phyloP scores from a whole-genome alignment of 2,888 invertebrate genomes.

The Drosophila mimetica region DNA sequence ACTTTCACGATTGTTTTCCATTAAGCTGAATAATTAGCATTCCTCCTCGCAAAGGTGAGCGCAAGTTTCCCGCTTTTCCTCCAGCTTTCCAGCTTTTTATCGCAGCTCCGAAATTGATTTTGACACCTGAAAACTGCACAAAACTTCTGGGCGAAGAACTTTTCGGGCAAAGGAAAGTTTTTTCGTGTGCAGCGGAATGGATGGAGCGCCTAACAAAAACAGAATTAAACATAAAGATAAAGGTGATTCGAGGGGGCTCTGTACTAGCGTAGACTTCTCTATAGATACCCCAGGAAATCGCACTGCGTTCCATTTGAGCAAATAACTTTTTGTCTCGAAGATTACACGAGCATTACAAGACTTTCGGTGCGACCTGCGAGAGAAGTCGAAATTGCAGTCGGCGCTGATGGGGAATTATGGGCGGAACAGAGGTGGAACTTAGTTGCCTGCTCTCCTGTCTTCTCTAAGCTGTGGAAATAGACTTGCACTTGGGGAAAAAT shows the following conservation, averaged over 20 bases:
- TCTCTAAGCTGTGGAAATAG: slow-evolving; percentile 3
- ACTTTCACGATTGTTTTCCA: slow-evolving; percentile 63
- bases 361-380: slow-evolving; percentile 15
- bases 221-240: slow-evolving; percentile 63
- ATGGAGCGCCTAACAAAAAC: slow-evolving; percentile 45
- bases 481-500: not conserved
- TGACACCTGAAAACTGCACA: slow-evolving; percentile 63
- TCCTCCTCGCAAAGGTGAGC: slow-evolving; percentile 25
- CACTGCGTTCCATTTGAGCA: slow-evolving; percentile 18
- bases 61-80: slow-evolving; percentile 27
- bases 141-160: slow-evolving; percentile 54
- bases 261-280: not conserved
- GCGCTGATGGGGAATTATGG: slow-evolving; percentile 58
- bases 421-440: slow-evolving; percentile 29
- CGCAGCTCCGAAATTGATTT: slow-evolving; percentile 65
- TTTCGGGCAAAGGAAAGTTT: slow-evolving; percentile 33
- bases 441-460: not conserved
- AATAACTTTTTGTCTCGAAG: slow-evolving; percentile 58
- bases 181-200: slow-evolving; percentile 33
- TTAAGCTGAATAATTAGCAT: slow-evolving; percentile 66
- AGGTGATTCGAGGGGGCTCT: slow-evolving; percentile 37
- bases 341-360: slow-evolving; percentile 71
- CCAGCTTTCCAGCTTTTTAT: slow-evolving; percentile 25
- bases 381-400: slow-evolving; percentile 50
- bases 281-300: not conserved